Base-by-base conservation (phyloP, 2,797 vertebrate species). In the Manis crassicaudata region DNA sequence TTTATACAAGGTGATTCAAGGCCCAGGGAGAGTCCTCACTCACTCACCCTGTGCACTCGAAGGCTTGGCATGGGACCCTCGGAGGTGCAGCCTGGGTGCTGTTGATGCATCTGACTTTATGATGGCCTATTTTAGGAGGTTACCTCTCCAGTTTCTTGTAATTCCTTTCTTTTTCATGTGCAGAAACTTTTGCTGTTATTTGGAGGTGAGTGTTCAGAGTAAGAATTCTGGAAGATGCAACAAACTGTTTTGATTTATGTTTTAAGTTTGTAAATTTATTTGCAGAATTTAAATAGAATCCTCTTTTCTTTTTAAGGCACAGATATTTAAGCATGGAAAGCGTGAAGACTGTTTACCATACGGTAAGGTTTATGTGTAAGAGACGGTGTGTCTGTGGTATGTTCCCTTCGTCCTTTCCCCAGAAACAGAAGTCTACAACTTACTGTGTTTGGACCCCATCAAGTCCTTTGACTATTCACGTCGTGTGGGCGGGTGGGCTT, bases 291-390 rank as follows among this genome's bases (percentile, higher is more conserved):
- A 21, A 81, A 92, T 77, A 72, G 11, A 2, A 2, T 84, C 94
- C 79, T 95, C 37, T 98, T 0, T 75, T 88, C 92, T 97, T 97
- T 97, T 92, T 27, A 67, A 99, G 99, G 99, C 99, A 20, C 99
- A 99, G 93, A 98, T 99, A 97, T 99, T 99, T 97, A 99, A 99
- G 97, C 99, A 99, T 94, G 99, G 99, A 80, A 99, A 99, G 97
- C 98, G 99, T 90, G 99, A 99, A 89, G 99, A 99, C 95, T 99
- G 99, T 95, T 98, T 99, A 46, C 99, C 99, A 1, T 99, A 99
- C 11, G 99, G 99, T 99, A 98, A 97, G 99, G 97, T 25, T 96
- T 17, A 58, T 80, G 67, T 18, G 63, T 58, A 29, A 29, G 40
- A 58, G 27, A 52, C 2, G 29, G 5, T 65, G 10, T 88, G 10